Evolutionary conservation across 2,888 invertebrate species (phyloP).

Genomic region (Macrosiphum euphorbiae): DNA sequence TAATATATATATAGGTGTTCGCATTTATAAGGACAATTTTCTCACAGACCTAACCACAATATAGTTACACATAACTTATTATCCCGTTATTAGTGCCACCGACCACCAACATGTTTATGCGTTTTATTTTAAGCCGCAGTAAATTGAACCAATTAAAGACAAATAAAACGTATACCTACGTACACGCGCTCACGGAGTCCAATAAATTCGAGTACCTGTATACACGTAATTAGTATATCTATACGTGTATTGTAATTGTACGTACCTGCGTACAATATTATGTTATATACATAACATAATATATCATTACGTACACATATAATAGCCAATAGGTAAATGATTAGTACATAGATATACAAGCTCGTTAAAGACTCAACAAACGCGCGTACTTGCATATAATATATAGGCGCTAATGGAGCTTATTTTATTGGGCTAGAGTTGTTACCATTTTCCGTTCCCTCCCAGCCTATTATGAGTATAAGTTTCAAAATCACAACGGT

Average conservation of each 20-base stretch:
- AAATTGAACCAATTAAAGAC: constrained; percentile 10
- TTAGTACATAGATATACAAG: not conserved
- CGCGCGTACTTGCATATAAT: not conserved
- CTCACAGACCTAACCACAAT: not conserved
- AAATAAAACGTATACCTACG: not conserved
- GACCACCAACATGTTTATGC: not conserved
- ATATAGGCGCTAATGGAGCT: not conserved
- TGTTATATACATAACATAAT: not conserved
- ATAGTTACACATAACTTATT: not conserved
- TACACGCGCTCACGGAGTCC: not conserved
- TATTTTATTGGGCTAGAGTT: not conserved
- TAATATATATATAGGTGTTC: not conserved
- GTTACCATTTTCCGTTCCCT: not conserved
- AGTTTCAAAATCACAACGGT: not conserved
- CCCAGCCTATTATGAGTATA: not conserved
- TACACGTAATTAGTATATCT: not conserved
- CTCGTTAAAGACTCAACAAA: not conserved
- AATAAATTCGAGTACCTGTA: not conserved
- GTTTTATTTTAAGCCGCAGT: not conserved
- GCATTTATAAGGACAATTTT: not conserved
- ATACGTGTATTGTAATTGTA: not conserved
- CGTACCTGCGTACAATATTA: not conserved
- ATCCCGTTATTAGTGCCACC: not conserved
- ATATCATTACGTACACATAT: not conserved
- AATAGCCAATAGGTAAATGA: not conserved